These are phyloP conservation scores for Ptychodera flava DNA, from an alignment of 35 echinoderm and acorn worm genomes.

Conservation along the genomic window DNA sequence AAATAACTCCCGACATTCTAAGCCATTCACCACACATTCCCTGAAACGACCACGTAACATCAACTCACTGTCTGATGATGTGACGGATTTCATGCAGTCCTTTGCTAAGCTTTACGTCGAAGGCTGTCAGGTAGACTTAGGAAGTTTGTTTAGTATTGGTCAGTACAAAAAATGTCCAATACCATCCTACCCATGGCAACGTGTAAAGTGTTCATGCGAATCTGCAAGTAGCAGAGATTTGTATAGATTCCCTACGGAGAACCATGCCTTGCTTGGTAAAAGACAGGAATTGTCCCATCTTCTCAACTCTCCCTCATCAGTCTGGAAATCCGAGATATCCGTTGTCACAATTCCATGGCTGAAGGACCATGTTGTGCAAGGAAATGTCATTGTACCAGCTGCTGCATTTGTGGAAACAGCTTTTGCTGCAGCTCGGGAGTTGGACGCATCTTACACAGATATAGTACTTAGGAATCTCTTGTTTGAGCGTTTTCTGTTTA, in stretches of 20 bases:
- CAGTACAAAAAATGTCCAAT: neutral
- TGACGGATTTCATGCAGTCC: neutral
- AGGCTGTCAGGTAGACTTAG: neutral
- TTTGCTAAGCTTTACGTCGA: neutral
- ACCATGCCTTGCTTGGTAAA: slow-evolving; percentile 5
- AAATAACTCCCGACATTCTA: neutral
- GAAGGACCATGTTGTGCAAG: neutral
- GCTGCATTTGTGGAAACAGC: slow-evolving; percentile 9
- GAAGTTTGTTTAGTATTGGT: neutral
- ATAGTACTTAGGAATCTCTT: neutral
- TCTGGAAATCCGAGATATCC: neutral
- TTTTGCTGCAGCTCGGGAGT: neutral
- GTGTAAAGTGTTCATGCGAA: neutral
- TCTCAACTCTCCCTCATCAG: neutral
- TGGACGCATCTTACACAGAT: neutral
- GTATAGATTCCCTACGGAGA: neutral
- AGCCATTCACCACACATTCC: slow-evolving; percentile 2
- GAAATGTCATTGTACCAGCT: slow-evolving; percentile 1
- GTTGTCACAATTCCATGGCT: neutral
- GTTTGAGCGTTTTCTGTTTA: slow-evolving; percentile 34
- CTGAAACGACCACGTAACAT: slow-evolving; percentile 16
- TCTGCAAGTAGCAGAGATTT: neutral
- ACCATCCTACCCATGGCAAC: slow-evolving; percentile 22
- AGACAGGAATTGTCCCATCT: neutral
- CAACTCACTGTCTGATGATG: neutral